Conservation (phyloP, 1,140 invertebrate genomes). For the Leptinotarsa undecemlineata region DNA sequence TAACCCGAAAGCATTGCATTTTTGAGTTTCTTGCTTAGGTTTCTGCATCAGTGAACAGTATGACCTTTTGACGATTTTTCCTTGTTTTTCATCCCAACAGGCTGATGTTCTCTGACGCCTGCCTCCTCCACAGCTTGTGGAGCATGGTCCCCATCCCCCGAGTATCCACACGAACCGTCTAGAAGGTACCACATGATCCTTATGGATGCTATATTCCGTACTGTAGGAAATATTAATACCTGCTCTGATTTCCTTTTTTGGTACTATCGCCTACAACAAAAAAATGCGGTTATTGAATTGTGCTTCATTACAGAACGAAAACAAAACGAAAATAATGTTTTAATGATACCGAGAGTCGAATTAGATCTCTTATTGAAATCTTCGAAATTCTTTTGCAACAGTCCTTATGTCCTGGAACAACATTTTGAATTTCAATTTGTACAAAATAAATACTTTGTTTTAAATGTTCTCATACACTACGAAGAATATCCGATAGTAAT, state of each 20-base stretch:
- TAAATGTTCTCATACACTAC: no score
- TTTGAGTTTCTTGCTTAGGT: constrained; percentile 54
- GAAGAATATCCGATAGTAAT: no score
- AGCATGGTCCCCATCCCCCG: constrained; percentile 62
- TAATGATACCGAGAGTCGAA: no score
- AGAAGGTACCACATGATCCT: constrained; percentile 49
- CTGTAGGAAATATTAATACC: constrained; percentile 49
- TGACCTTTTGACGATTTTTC: constrained; percentile 57
- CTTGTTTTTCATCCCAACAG: constrained; percentile 58
- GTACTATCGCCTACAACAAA: constrained; percentile 32
- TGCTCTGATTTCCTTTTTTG: constrained; percentile 32
- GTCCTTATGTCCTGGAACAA: no score
- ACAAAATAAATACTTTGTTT: no score
- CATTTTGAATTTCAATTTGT: no score
- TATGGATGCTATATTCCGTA: constrained; percentile 52
- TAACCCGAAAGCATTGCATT: constrained; percentile 62
- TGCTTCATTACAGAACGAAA: no score
- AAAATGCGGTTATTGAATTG: no score
- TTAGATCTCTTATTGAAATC: no score
- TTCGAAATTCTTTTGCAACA: no score
- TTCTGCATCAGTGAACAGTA: constrained; percentile 57
- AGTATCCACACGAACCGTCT: constrained; percentile 60
- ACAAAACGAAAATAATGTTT: no score
- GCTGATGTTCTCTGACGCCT: constrained; percentile 56
- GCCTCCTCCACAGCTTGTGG: constrained; percentile 61